Conservation (phyloP, 2,888 invertebrate species). For the Oligia fasciuncula region DNA sequence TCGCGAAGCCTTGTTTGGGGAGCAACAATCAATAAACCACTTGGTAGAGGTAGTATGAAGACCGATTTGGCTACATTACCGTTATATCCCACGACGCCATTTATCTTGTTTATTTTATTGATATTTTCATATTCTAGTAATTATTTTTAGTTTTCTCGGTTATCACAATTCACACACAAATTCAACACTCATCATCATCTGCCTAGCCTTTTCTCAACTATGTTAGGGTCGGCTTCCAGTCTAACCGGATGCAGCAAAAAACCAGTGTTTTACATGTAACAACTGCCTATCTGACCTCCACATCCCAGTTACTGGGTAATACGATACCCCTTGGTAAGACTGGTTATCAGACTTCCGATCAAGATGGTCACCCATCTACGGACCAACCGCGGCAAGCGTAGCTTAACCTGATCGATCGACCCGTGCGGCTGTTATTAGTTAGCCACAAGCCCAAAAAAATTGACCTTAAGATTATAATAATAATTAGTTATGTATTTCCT, state of each 20-base stretch:
- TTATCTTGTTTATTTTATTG: background rate
- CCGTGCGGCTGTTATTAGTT: too few relatives aligned
- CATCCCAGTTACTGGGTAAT: too few relatives aligned
- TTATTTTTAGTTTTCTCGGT: background rate
- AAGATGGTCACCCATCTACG: too few relatives aligned
- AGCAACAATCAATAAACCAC: constrained; percentile 37
- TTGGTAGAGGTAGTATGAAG: background rate
- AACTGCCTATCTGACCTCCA: too few relatives aligned
- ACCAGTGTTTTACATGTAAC: too few relatives aligned
- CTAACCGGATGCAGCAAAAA: too few relatives aligned
- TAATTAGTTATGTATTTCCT: background rate
- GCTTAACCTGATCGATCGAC: too few relatives aligned
- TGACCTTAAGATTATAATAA: background rate
- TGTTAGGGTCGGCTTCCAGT: too few relatives aligned
- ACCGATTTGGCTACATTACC: constrained; percentile 1
- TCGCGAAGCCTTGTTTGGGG: constrained; percentile 45
- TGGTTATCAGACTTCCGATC: too few relatives aligned
- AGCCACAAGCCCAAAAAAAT: background rate
- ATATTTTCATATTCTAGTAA: background rate
- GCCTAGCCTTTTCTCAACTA: too few relatives aligned
- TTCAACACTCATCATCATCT: background rate
- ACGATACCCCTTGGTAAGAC: too few relatives aligned
- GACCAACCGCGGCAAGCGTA: too few relatives aligned
- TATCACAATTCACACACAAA: background rate
- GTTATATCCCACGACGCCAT: background rate